phyloP scores from a whole-genome alignment of 2,113 vertebrate genomes.

The Willisornis vidua region DNA sequence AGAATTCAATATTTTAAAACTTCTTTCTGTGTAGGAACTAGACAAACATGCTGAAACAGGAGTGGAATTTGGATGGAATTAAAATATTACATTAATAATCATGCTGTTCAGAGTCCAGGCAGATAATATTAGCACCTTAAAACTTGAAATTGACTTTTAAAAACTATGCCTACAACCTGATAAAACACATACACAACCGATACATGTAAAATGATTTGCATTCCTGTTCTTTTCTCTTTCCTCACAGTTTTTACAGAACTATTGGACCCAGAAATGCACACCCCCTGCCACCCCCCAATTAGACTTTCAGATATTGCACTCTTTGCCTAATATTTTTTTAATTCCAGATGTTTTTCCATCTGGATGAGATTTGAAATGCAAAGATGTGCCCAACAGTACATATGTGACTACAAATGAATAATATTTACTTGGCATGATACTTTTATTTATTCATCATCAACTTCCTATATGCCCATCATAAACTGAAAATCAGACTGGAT shows the following conservation, averaged over 20 bases:
- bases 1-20: not conserved
- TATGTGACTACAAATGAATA: conserved; percentile 33
- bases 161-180: not conserved
- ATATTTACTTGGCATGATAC: conserved; percentile 24
- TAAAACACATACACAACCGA: not conserved
- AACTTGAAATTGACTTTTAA: not conserved
- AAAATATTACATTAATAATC: not conserved
- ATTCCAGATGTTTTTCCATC: conserved; percentile 37
- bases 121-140: not conserved
- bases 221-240: not conserved
- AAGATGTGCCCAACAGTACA: not conserved
- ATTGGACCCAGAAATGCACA: not conserved
- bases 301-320: not conserved
- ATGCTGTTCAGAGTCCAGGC: not conserved
- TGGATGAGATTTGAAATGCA: conserved; percentile 1
- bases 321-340: not conserved
- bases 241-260: not conserved
- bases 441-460: conserved; percentile 15
- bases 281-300: not conserved
- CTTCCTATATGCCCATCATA: not conserved
- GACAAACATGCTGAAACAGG: not conserved
- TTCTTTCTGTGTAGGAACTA: not conserved
- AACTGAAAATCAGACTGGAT: conserved; percentile 28
- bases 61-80: not conserved
- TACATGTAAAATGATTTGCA: not conserved